Evolutionary conservation across 2,888 invertebrate genomes (phyloP).

Genomic region (Congeria kusceri): DNA sequence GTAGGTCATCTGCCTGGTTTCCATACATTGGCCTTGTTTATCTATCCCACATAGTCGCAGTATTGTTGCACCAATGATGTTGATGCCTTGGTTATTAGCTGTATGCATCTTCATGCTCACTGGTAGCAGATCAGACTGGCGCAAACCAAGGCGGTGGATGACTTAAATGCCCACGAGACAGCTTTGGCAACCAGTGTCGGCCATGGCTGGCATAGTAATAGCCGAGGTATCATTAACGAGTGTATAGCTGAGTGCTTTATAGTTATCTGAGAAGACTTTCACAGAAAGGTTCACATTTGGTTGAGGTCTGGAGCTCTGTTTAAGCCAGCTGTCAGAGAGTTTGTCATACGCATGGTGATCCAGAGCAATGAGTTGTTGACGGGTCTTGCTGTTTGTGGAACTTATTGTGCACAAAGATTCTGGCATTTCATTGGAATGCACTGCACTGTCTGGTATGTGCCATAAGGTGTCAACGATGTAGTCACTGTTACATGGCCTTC

Average conservation of each 20-base stretch:
- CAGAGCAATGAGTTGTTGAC: constrained; percentile 12
- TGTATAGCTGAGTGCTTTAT: too few species aligned
- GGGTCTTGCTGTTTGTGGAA: too few species aligned
- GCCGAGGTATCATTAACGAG: too few species aligned
- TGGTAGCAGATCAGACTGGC: constrained; percentile 65
- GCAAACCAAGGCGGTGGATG: constrained; percentile 57
- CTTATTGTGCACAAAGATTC: background rate
- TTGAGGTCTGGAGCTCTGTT: constrained; percentile 40
- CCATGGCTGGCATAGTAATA: too few species aligned
- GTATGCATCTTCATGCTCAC: constrained; percentile 73
- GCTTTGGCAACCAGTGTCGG: too few species aligned
- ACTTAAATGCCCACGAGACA: constrained; percentile 63
- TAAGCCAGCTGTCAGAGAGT: constrained; percentile 52
- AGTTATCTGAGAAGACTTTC: too few species aligned
- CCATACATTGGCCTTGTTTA: constrained; percentile 25
- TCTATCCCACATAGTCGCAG: constrained; percentile 60
- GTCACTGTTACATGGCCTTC: too few species aligned
- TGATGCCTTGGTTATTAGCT: constrained; percentile 69
- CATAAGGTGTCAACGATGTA: constrained; percentile 61
- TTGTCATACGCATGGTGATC: constrained; percentile 68
- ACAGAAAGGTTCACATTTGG: too few species aligned
- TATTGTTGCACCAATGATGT: constrained; percentile 69
- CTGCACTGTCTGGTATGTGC: background rate
- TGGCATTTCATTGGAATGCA: background rate
- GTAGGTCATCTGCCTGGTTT: constrained; percentile 72